These are phyloP conservation scores for Aphelocoma californica DNA, from an alignment of 2,797 vertebrate species.

Conservation along the genomic window DNA sequence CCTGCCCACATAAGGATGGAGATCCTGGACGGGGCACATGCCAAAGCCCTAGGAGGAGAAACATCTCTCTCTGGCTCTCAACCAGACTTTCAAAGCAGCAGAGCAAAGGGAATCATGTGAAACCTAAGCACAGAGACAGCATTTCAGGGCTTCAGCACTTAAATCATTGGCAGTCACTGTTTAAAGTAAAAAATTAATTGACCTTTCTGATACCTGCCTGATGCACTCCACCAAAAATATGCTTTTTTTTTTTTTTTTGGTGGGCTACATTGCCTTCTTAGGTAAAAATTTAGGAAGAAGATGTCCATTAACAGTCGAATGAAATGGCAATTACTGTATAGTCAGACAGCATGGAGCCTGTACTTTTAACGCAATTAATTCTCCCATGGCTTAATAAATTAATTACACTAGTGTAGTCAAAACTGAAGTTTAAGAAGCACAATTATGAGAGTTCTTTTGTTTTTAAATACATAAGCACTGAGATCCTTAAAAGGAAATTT, in stretches of 20 bases:
- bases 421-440: not conserved
- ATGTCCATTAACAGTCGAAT: not conserved
- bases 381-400: conserved; percentile 44
- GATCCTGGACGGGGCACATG: not conserved
- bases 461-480: not conserved
- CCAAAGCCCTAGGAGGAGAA: not conserved
- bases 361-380: conserved; percentile 53
- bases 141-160: not conserved
- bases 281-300: not conserved
- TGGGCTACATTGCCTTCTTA: not conserved
- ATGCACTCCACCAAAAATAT: not conserved
- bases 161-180: not conserved
- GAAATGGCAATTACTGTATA: conserved; percentile 27
- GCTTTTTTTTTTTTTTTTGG: not conserved
- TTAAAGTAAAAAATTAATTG: not conserved
- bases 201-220: not conserved
- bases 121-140: not conserved
- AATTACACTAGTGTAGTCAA: not conserved
- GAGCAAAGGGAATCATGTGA: not conserved
- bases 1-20: not conserved
- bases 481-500: not conserved
- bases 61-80: not conserved
- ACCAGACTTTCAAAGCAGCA: not conserved
- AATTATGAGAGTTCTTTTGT: not conserved
- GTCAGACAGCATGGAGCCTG: conserved; percentile 56